Conservation (phyloP, 2,113 vertebrate species). For the Bungarus multicinctus region DNA sequence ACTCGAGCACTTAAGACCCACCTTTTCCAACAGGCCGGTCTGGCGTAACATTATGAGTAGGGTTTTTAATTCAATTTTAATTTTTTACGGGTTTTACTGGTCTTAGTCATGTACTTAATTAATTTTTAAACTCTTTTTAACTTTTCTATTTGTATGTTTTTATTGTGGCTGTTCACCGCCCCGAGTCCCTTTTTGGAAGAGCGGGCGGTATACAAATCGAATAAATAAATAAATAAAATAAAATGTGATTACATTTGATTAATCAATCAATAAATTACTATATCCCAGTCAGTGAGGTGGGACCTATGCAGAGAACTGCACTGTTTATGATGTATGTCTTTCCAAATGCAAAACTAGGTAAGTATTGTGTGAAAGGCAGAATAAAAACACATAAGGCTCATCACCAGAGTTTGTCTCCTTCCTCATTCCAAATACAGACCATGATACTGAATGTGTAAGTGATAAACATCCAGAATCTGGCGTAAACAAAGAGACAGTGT, state of each 20-base stretch:
- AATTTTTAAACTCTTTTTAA: too few species aligned
- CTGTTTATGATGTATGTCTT: neutral
- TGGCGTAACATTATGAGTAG: too few species aligned
- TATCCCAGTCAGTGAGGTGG: neutral
- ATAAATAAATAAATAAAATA: too few species aligned
- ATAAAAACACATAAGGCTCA: neutral
- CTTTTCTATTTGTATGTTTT: too few species aligned
- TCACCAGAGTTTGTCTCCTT: neutral
- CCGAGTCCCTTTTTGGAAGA: too few species aligned
- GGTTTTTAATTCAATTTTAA: too few species aligned
- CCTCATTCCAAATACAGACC: neutral
- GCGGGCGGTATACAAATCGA: too few species aligned
- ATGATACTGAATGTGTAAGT: neutral
- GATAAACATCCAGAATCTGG: neutral
- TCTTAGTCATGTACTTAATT: too few species aligned
- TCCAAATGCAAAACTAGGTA: neutral
- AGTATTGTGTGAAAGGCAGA: neutral
- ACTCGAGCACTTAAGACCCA: too few species aligned
- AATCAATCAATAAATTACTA: neutral
- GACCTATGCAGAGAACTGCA: neutral
- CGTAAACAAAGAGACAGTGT: neutral
- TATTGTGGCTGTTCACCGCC: too few species aligned
- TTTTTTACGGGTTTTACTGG: too few species aligned
- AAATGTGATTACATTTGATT: neutral
- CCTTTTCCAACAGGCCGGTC: too few species aligned